Base-by-base conservation (phyloP, 30 jellyfish, hydroid and myxozoan species). In the Chrysaora quinquecirrha region DNA sequence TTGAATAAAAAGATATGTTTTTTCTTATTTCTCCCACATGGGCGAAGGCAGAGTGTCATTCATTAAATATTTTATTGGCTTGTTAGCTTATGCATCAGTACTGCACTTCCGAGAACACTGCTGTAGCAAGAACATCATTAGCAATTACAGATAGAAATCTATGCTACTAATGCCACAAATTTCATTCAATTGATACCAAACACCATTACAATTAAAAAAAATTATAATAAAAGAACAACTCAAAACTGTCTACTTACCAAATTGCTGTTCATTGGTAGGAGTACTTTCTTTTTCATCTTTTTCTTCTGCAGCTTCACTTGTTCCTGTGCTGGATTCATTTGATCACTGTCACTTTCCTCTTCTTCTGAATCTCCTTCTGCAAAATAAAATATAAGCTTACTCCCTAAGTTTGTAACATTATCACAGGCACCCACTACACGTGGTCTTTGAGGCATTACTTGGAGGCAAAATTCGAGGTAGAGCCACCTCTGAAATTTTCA, bases 271-370 rank as follows among this genome's bases (percentile, higher is more conserved):
- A 4, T 52, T 52, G 68, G 6, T 38, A 3, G 6, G 54, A 38
- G 19, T 52, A 2, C 6, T 62, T 12, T 70, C 88, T 43, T 63
- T 64, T 27, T 64, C 70, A 3, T 69, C 85, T 34, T 69, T 56
- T 30, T 82, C 83, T 38, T 82, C 60, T 27, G 76, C 85, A 34
- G 92, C 92, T 47, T 82, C 92, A 43, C 92, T 82, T 34, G 92
- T 82, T 25, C 66, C 92, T 2, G 92, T 82, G 48, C 92, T 70
- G 24, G 84, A 64, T 32, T 70, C 92, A 30, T 80, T 30, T 69
- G 83, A 34, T 66, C 83, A 19, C 71, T 79, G 18, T 80, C 90
- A 35, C 38, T 24, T 70, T 70, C 82, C 22, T 79, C 89, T 1
- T 65, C 89, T 24, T 82, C 85, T 0, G 85, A 70, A 20, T 82